Evolutionary conservation across 2,113 vertebrate species (phyloP).

Genomic region (Elgaria multicarinata): DNA sequence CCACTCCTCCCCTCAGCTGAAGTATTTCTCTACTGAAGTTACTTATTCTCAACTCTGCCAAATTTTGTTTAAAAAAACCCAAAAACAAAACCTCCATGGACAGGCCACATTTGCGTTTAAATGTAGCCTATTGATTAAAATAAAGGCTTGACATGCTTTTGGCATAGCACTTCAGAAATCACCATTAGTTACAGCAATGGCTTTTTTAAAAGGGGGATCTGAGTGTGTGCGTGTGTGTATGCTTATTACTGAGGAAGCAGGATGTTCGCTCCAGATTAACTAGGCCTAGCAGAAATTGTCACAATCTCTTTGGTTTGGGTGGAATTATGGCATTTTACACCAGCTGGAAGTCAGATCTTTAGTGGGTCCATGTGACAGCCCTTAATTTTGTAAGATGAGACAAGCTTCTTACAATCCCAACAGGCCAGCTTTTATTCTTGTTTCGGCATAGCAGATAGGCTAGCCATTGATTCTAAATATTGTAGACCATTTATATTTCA

Average conservation of each 20-base stretch:
- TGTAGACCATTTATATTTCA: not conserved
- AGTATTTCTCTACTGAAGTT: conserved; percentile 41
- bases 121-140: conserved; percentile 10
- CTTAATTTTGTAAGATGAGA: conserved; percentile 18
- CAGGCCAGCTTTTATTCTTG: conserved; percentile 15
- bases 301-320: not conserved
- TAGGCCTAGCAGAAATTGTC: conserved; percentile 24
- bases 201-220: conserved; percentile 17
- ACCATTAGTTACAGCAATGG: not conserved
- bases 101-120: conserved; percentile 18
- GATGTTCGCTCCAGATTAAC: conserved; percentile 18
- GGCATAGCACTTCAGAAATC: conserved; percentile 1
- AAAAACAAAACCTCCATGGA: not conserved
- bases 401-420: not conserved
- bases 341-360: conserved; percentile 21
- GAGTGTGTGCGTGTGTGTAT: not conserved
- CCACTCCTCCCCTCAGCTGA: not conserved
- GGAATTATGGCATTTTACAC: not conserved
- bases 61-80: not conserved
- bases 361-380: not conserved
- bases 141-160: not conserved
- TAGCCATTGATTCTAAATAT: not conserved
- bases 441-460: not conserved
- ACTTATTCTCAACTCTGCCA: conserved; percentile 16
- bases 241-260: conserved; percentile 18